phyloP scores from a whole-genome alignment of 2,797 vertebrate species.

The Serranus cabrilla region DNA sequence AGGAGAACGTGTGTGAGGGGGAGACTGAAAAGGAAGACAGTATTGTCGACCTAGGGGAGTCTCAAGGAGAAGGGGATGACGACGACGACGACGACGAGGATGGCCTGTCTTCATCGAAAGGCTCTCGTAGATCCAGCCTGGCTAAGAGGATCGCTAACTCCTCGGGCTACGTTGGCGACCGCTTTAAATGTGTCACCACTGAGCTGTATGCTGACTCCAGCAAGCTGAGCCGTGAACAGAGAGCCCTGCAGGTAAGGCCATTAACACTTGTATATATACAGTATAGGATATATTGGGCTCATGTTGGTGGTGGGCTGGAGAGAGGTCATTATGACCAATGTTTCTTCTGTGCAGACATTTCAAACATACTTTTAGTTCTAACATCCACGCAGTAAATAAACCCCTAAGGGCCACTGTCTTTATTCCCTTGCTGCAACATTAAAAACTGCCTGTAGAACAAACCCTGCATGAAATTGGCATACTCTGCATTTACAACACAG shows the following conservation, averaged over 20 bases:
- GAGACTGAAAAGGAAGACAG: slow-evolving; percentile 79
- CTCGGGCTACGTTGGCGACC: slow-evolving; percentile 97
- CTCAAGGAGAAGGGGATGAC: slow-evolving; percentile 78
- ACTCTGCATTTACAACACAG: slow-evolving; percentile 60
- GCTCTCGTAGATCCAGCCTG: slow-evolving; percentile 91
- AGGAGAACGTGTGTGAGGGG: slow-evolving; percentile 74
- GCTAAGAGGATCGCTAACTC: slow-evolving; percentile 98
- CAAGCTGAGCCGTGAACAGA: slow-evolving; percentile 98
- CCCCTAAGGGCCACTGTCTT: slow-evolving; percentile 36
- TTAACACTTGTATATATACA: slow-evolving; percentile 34
- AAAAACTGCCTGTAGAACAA: slow-evolving; percentile 54
- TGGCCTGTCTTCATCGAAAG: slow-evolving; percentile 83
- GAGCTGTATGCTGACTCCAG: slow-evolving; percentile 98
- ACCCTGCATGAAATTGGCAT: slow-evolving; percentile 71
- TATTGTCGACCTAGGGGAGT: slow-evolving; percentile 82
- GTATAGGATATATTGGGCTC: slow-evolving; percentile 35
- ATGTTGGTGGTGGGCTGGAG: slow-evolving; percentile 44
- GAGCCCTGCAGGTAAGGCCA: slow-evolving; percentile 95
- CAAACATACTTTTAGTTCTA: slow-evolving; percentile 54
- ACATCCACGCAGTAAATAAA: slow-evolving; percentile 57
- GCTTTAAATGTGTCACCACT: slow-evolving; percentile 98
- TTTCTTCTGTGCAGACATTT: slow-evolving; percentile 60
- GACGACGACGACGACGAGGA: slow-evolving; percentile 90
- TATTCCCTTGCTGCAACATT: slow-evolving; percentile 60
- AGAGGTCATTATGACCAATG: slow-evolving; percentile 48